Conservation (phyloP, 1,140 invertebrate genomes). For the Belonocnema kinseyi region DNA sequence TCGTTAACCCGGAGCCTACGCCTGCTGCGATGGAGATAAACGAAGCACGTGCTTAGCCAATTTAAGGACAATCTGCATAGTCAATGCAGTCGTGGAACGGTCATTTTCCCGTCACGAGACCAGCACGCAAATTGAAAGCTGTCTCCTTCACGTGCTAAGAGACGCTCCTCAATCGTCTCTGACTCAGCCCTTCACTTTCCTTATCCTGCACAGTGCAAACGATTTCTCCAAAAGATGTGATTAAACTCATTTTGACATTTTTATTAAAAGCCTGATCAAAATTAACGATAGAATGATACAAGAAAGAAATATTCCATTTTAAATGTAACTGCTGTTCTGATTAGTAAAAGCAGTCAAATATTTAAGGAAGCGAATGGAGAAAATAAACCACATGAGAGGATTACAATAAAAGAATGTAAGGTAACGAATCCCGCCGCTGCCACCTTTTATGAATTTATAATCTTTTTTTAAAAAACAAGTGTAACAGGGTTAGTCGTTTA, state of each 20-base stretch:
- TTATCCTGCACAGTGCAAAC: neutral
- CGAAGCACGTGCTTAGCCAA: conserved; percentile 52
- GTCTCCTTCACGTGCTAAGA: conserved; percentile 34
- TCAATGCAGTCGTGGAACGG: conserved; percentile 38
- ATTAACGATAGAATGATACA: neutral
- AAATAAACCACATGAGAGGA: no score
- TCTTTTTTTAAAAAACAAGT: no score
- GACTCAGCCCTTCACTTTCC: neutral
- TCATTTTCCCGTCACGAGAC: conserved; percentile 44
- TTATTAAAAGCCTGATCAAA: neutral
- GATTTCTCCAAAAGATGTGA: neutral
- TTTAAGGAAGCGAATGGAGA: no score
- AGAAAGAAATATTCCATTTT: no score
- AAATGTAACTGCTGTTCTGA: no score
- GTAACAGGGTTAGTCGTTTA: no score
- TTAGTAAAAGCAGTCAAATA: no score
- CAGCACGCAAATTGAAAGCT: conserved; percentile 43
- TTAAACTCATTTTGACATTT: neutral
- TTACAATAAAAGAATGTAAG: no score
- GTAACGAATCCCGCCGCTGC: no score
- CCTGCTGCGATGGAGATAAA: conserved; percentile 53
- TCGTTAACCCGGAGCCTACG: conserved; percentile 53
- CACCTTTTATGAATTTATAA: no score
- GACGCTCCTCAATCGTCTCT: conserved; percentile 12
- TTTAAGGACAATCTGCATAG: conserved; percentile 57